phyloP scores from a whole-genome alignment of 2,113 vertebrate species.

The Gracilinanus agilis region DNA sequence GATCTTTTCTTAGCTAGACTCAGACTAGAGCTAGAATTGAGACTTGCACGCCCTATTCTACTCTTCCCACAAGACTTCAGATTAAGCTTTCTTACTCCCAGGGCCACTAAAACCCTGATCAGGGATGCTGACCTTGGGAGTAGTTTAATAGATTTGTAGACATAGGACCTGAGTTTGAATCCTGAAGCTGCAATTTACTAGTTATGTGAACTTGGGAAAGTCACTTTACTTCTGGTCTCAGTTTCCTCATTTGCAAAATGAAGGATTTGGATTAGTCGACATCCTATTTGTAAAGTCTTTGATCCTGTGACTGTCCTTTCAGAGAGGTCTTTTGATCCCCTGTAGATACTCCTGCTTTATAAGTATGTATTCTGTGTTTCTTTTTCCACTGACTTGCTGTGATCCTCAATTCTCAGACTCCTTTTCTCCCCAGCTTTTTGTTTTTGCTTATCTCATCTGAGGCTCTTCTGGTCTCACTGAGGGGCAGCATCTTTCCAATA shows the following conservation, averaged over 20 bases:
- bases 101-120: background rate
- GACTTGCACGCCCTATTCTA: background rate
- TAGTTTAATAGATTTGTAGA: background rate
- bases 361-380: background rate
- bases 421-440: background rate
- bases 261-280: background rate
- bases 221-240: background rate
- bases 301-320: background rate
- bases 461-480: background rate
- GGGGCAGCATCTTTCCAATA: background rate
- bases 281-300: background rate
- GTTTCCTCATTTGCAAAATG: background rate
- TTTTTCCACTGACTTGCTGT: background rate
- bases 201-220: background rate
- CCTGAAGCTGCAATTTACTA: background rate
- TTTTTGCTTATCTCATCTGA: background rate
- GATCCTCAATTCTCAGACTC: background rate
- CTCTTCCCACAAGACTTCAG: background rate
- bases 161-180: background rate
- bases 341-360: background rate
- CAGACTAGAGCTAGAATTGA: background rate
- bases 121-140: background rate
- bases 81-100: background rate
- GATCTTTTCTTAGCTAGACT: background rate
- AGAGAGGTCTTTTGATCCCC: background rate